phyloP scores from a whole-genome alignment of 2,113 vertebrate species.

The Charina bottae region DNA sequence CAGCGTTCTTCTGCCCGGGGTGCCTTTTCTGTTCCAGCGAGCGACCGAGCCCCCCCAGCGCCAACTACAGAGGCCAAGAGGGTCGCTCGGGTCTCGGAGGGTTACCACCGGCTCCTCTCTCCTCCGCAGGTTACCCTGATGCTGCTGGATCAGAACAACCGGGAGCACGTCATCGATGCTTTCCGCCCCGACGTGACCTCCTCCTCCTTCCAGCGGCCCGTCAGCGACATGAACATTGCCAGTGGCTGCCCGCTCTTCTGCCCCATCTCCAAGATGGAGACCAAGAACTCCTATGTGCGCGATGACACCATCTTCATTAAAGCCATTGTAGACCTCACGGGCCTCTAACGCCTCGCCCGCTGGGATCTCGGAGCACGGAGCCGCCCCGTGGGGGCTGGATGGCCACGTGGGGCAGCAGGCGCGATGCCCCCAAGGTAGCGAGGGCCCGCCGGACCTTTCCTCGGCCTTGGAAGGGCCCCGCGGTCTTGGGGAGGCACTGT shows the following conservation, averaged over 20 bases:
- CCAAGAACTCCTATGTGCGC: constrained; percentile 88
- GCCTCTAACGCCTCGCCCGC: constrained; percentile 74
- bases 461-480: background rate
- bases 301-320: constrained; percentile 96
- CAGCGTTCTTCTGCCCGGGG: background rate
- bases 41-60: background rate
- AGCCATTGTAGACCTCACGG: constrained; percentile 93
- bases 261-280: constrained; percentile 86
- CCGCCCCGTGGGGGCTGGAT: background rate
- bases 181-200: constrained; percentile 91
- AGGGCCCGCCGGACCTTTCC: background rate
- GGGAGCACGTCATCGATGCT: constrained; percentile 94
- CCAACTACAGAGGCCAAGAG: background rate
- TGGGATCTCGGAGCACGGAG: constrained; percentile 18
- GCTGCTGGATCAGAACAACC: constrained; percentile 94
- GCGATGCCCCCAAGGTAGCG: background rate
- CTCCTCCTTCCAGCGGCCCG: constrained; percentile 90
- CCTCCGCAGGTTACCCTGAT: constrained; percentile 90
- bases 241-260: constrained; percentile 97
- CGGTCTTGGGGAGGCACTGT: background rate
- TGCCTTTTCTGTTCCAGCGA: background rate
- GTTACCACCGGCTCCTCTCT: background rate
- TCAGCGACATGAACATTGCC: constrained; percentile 96
- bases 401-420: background rate
- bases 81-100: background rate